Evolutionary conservation across 2,113 vertebrate genomes (phyloP), one percentile per base, ranked within the genome.

Genomic region (Bucco capensis): DNA sequence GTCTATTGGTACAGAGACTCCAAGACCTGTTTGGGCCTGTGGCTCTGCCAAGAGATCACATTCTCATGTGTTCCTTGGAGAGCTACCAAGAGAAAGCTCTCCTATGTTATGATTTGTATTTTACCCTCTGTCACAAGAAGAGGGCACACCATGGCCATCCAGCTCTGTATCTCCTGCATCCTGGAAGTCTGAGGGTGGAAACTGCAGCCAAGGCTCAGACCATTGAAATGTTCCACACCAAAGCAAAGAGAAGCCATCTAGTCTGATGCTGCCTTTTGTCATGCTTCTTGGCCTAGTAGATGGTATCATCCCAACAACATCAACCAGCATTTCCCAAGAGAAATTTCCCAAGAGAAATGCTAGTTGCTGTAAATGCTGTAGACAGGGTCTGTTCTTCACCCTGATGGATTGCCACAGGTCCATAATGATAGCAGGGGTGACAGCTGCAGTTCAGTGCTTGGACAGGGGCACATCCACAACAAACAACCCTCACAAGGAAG

Each of bases 131-230:
- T 60, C 8, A 8, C 37, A 31, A 25, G 30, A 31, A 83, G 5
- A 18, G 9, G 14, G 28, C n/a, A 25, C 8, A 46, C 62, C 56
- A 38, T 0, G 1, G 13, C 35, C 35, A 38, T 6, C 2, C 9
- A 2, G 3, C 27, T 79, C 30, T 54, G 38, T 15, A 50, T 37
- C 5, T 60, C 18, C 77, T 61, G n/a, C 25, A 58, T 31, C 21
- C 16, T 62, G 30, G 19, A 4, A 4, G 0, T 3, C 46, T 42
- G 25, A 76, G 19, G 2, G 19, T 77, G 23, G 17, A 67, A 91
- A 51, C 31, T 18, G 10, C 25, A 62, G n/a, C 73, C 51, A 53
- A 81, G 28, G 8, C 25, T 70, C 28, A 28, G 37, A 19, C 3
- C 14, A 21, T 18, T 2, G 4, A 9, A 13, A 25, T n/a, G 25